Base-by-base conservation (phyloP, 2,888 invertebrate species). In the Chironomus tentans region DNA sequence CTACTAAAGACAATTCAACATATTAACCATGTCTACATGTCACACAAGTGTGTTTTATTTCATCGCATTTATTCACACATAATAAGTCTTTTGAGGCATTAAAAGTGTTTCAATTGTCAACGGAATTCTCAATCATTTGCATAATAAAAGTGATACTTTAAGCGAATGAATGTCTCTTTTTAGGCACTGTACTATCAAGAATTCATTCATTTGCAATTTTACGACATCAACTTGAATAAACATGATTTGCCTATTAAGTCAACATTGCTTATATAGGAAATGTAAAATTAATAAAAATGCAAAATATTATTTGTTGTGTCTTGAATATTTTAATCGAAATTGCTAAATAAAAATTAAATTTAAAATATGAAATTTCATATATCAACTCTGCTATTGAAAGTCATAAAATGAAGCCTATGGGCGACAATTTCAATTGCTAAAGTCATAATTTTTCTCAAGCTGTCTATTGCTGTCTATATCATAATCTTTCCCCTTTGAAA, bases 31-130 rank as follows among this genome's bases (percentile, higher is more conserved):
- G n/a, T n/a, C n/a, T n/a, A n/a, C 62, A 62, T 22, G 62, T 50
- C n/a, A 15, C 50, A 50, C 5, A 5, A 28, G 38, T 38, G 38
- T 10, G 38, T 38, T 38, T 38, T 38, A 38, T 56, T 18, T 18
- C 56, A 18, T 18, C 56, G 18, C 56, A 56, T 18, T 21, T 70
- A 47, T 70, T 70, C 46, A 70, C 70, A 70, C 70, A 46, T 47
- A 48, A 70, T 70, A 70, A 70, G 47, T 70, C 70, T 70, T 70
- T 70, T 47, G 46, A 46, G 46, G 13, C 21, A 70, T 70, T 70
- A 70, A 46, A 70, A n/a, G 1, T 70, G 70, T 21, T 70, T 70
- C 70, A 46, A 70, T 70, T 70, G 70, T 70, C 70, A 70, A 46
- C 15, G 28, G 47, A 38, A 47, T 56, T 56, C 48, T 68, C 68